These are phyloP conservation scores for Galeopsomyia nigrocyanea DNA, from an alignment of 2,888 invertebrate genomes.

Conservation along the genomic window DNA sequence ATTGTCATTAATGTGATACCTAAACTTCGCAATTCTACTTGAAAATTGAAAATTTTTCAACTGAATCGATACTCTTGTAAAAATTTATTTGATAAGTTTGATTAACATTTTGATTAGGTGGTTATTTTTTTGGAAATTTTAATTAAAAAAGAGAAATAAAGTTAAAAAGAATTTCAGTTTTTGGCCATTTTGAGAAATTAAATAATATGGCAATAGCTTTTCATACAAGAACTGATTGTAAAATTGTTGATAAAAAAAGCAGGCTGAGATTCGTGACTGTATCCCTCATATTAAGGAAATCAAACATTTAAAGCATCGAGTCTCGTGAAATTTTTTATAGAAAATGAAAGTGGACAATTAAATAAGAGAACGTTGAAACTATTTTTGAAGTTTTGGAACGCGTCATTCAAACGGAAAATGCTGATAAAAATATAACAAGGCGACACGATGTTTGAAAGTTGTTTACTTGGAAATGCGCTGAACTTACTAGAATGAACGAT, in stretches of 20 bases:
- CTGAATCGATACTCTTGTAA: background rate
- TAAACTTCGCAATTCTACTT: conserved; percentile 11
- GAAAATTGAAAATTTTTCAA: background rate
- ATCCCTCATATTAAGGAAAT: conserved; percentile 26
- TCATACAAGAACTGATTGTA: background rate
- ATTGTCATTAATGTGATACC: conserved; percentile 17
- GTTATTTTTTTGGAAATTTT: conserved; percentile 3
- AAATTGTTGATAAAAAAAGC: conserved; percentile 14
- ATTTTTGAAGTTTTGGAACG: conserved; percentile 42
- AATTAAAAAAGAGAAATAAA: background rate
- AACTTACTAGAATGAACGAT: background rate
- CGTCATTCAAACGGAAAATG: conserved; percentile 3
- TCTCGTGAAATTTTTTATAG: conserved; percentile 26
- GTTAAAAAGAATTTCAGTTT: conserved; percentile 17
- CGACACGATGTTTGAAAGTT: conserved; percentile 55
- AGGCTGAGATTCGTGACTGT: conserved; percentile 42
- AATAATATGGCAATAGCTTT: background rate
- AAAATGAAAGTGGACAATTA: conserved; percentile 16
- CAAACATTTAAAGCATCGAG: conserved; percentile 19
- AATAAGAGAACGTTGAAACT: conserved; percentile 23
- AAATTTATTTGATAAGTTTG: conserved; percentile 3
- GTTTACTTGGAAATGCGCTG: conserved; percentile 6
- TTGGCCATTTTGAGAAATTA: no score
- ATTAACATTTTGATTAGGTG: background rate
- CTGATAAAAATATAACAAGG: conserved; percentile 55